Evolutionary conservation across 2,888 invertebrate species (phyloP), one percentile per base, ranked within the genome.

Genomic region (Calameuta filiformis): DNA sequence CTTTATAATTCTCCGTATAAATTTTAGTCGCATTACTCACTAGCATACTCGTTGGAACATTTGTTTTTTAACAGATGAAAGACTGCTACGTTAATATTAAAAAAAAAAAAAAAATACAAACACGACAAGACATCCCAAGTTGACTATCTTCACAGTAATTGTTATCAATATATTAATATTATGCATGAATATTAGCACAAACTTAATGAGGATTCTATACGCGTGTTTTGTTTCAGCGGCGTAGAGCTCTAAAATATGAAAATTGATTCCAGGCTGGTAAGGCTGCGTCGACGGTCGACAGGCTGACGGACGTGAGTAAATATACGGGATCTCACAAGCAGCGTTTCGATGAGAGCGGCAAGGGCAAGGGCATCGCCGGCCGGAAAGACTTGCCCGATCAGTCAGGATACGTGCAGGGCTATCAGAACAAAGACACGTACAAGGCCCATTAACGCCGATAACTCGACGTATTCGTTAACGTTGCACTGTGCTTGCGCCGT

Each of bases 251-350:
- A 56, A 56, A 56, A 15, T 56, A 56, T 6, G 23, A 56, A 56
- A 56, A 56, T 56, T 15, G 1, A 56, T 56, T 56, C 40, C 92
- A 92, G 85, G 91, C 93, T 3, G 88, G 89, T 11, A 92, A 90
- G 81, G 88, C 90, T 3, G 89, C 91, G 3, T 92, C 91, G n/a
- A 90, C 93, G 1, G 95, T 96, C 4, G 96, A 96, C 84, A 94
- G 97, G 80, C 91, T 97, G 84, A 97, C 97, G 0, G 97, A 97
- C 90, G 94, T 96, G n/a, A 95, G 94, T 86, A 97, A 96, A 89
- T 97, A 97, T 91, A 97, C 97, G 0, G 97, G 97, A 75, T 96
- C 97, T 9, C 97, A 97, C 90, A 96, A 95, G 90, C 96, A 97
- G 86, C 94, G 97, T 35, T 97, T 97, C 89, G 97, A 97, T 91